Evolutionary conservation across 2,113 vertebrate species (phyloP).

Genomic region (Galemys pyrenaicus): DNA sequence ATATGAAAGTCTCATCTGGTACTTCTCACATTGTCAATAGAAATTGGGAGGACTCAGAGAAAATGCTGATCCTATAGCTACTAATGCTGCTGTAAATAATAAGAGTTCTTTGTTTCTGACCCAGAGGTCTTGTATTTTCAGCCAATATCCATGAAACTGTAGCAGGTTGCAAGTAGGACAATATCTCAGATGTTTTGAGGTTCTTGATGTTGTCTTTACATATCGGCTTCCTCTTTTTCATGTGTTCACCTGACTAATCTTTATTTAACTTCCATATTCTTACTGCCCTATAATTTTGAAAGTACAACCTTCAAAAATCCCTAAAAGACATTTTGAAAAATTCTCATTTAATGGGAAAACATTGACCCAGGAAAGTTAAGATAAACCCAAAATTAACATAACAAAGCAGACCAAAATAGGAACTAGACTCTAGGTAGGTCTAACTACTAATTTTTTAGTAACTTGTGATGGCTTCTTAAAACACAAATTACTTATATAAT

Average conservation of each 20-base stretch:
- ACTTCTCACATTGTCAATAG: accelerated
- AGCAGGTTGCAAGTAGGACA: background rate
- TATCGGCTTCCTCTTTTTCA: background rate
- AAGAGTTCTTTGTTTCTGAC: background rate
- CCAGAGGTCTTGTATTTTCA: background rate
- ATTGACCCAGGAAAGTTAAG: background rate
- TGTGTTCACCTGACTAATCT: background rate
- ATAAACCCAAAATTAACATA: background rate
- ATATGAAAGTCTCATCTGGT: background rate
- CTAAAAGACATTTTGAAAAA: background rate
- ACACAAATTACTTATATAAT: background rate
- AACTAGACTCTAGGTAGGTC: background rate
- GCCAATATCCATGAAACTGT: background rate
- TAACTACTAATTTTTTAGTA: background rate
- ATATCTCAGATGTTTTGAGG: background rate
- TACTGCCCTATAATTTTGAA: background rate
- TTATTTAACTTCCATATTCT: background rate
- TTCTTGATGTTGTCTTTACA: background rate
- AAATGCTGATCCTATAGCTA: background rate
- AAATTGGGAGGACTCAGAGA: background rate
- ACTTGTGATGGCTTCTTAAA: background rate
- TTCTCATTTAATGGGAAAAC: background rate
- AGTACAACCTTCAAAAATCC: slow-evolving; percentile 35
- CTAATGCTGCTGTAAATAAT: background rate
- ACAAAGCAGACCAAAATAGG: background rate